These are phyloP conservation scores for Temnothorax curvispinosus DNA, from an alignment of 1,140 invertebrate genomes.

Conservation along the genomic window DNA sequence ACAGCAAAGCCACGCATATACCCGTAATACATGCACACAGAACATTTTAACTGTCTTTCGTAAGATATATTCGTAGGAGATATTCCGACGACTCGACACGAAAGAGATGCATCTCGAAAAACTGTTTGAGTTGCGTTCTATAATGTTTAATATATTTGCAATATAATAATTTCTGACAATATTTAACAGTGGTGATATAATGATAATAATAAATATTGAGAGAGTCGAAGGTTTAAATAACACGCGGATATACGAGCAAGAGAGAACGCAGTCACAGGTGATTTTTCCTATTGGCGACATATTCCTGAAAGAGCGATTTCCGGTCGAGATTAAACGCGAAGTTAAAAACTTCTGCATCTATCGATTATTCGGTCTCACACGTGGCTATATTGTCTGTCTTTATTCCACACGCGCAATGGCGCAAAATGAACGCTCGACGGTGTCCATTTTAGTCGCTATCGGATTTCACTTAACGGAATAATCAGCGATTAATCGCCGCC, in stretches of 20 bases:
- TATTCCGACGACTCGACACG: not conserved
- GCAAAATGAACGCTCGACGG: conserved; percentile 38
- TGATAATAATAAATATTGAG: not conserved
- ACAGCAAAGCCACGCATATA: not conserved
- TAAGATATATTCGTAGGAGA: not conserved
- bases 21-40: not conserved
- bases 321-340: not conserved
- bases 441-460: conserved; percentile 57
- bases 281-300: not conserved
- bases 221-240: not conserved
- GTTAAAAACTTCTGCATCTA: conserved; percentile 36
- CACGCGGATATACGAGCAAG: not conserved
- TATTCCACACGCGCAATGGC: conserved; percentile 14
- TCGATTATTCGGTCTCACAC: conserved; percentile 39
- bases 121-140: not conserved
- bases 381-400: conserved; percentile 31
- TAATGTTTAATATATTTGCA: not conserved
- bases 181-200: not conserved
- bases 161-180: not conserved
- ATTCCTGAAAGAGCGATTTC: not conserved
- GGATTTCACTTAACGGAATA: conserved; percentile 61
- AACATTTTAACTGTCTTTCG: not conserved
- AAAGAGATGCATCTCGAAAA: not conserved
- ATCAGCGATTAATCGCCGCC: conserved; percentile 56
- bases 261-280: not conserved